Evolutionary conservation across 2,888 invertebrate species (phyloP), one percentile per base, ranked within the genome.

Genomic region (Miltochrista miniata): DNA sequence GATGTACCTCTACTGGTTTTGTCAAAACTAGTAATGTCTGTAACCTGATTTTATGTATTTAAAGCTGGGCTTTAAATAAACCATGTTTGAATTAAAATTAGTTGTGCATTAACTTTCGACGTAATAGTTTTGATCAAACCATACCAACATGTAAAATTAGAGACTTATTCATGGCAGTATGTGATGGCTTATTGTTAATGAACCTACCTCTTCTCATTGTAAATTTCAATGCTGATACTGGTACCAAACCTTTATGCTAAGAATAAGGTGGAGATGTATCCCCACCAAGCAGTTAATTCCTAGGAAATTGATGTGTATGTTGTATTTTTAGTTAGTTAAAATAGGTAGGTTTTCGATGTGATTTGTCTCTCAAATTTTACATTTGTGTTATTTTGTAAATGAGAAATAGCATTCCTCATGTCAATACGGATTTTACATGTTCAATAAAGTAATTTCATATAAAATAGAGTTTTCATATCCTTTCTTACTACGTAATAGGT

Each of bases 361-460:
- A 90, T 90, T 92, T 87, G 91, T 92, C 90, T 90, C 90, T 90
- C 78, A 87, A 90, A 89, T 90, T 90, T 91, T 90, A 90, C 90
- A 89, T 89, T 87, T 88, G 87, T 89, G 90, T 92, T 91, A 90
- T 87, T 90, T 90, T 92, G 85, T 92, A 88, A 90, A 90, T 90
- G 90, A 90, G 91, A 90, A 89, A 81, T 91, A 91, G 91, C 92
- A 92, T 92, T 92, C 92, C 92, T 92, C 90, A 89, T 91, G 92
- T 92, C 92, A 90, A 92, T 88, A 90, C 84, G 89, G 90, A 88
- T 89, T 92, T 91, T 91, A 92, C 92, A 92, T 91, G 91, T 92
- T 92, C 92, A 92, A 91, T 91, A 92, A 92, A 90, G 90, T 91
- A 92, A 91, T 92, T 92, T 92, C 92, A 85, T 91, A 92, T 85